Evolutionary conservation across 2,797 vertebrate genomes (phyloP), one percentile per base, ranked within the genome.

Genomic region (Dipus sagitta): DNA sequence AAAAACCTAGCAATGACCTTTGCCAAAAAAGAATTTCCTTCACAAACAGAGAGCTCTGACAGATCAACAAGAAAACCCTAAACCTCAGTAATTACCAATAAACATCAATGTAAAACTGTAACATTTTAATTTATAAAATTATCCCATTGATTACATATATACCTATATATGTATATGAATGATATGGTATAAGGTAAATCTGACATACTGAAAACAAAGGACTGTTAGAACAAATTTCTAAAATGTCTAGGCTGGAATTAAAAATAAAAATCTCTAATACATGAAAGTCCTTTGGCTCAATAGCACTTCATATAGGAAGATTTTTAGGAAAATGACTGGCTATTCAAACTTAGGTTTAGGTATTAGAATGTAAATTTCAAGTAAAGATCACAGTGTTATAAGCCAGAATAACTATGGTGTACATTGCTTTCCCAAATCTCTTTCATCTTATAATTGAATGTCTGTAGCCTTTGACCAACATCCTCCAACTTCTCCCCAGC

Each of bases 51-150:
- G 21, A 71, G n/a, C 26, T 90, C 32, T 90, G 28, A 30, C 13
- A 81, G 26, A 84, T 90, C 60, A 81, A 75, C 68, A 91, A 85
- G 62, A 92, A 92, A 92, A 71, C 2, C 24, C 21, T 34, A 42
- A 88, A 70, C n/a, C 12, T 58, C 13, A 32, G n/a, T 78, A 42
- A 18, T 65, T 83, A 47, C 65, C 7, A n/a, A 78, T 86, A 67
- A 86, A 88, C 78, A 75, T 38, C 54, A 77, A 89, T 64, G 20
- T 62, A 67, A 81, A 92, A 75, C 11, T 62, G 2, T 42, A 76
- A 76, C 18, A 90, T 74, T 87, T 91, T 70, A 89, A 34, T 68
- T 42, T 30, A 30, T 23, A 67, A 28, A 67, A 30, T 67, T 64
- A 24, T 64, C 3, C 17, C 54, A 17, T 58, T 58, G 3, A 58